Percentiles rank a stretch among this genome's conserved stretches.
These are phyloP conservation scores for Trisateles emortualis DNA, from an alignment of 2,888 invertebrate genomes.

Conservation along the genomic window DNA sequence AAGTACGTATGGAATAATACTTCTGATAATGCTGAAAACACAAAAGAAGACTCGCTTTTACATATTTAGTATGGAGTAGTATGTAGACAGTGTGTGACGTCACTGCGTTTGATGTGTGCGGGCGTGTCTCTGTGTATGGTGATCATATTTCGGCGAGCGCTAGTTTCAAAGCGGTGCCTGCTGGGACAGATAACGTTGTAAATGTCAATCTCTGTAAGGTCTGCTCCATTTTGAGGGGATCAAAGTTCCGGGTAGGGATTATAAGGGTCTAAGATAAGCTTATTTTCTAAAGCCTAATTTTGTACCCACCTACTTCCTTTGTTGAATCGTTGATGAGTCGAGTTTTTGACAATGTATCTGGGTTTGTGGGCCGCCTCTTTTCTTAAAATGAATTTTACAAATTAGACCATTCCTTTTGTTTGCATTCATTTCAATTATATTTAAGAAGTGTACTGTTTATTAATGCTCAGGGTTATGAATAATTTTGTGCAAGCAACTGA, in stretches of 20 bases:
- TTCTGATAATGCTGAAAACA: conserved; percentile 30
- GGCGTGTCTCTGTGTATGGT: conserved; percentile 38
- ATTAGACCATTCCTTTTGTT: conserved; percentile 26
- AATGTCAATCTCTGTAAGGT: conserved; percentile 82
- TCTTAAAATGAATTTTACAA: conserved; percentile 35
- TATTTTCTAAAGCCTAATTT: conserved; percentile 81
- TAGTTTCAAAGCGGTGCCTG: conserved; percentile 74
- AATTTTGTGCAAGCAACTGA: too few relatives aligned
- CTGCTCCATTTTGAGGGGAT: conserved; percentile 79
- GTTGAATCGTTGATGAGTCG: conserved; percentile 63
- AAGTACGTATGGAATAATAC: too few relatives aligned
- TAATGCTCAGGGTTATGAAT: conserved; percentile 15
- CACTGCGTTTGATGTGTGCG: conserved; percentile 50
- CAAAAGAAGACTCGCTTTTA: conserved; percentile 50
- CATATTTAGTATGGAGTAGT: conserved; percentile 45
- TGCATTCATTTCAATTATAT: conserved; percentile 18
- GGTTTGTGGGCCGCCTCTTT: conserved; percentile 30
- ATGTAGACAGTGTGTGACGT: conserved; percentile 45
- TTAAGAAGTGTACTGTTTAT: conserved; percentile 9
- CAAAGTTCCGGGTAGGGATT: conserved; percentile 83
- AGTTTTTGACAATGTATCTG: conserved; percentile 53
- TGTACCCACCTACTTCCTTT: conserved; percentile 72
- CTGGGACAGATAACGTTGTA: conserved; percentile 77
- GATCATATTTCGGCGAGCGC: conserved; percentile 56
- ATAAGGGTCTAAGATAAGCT: conserved; percentile 85